A percentile compares a stretch with the other conserved stretches of the same genome.
Evolutionary conservation across 2,797 vertebrate genomes (phyloP).

Genomic region (Poecilia picta): DNA sequence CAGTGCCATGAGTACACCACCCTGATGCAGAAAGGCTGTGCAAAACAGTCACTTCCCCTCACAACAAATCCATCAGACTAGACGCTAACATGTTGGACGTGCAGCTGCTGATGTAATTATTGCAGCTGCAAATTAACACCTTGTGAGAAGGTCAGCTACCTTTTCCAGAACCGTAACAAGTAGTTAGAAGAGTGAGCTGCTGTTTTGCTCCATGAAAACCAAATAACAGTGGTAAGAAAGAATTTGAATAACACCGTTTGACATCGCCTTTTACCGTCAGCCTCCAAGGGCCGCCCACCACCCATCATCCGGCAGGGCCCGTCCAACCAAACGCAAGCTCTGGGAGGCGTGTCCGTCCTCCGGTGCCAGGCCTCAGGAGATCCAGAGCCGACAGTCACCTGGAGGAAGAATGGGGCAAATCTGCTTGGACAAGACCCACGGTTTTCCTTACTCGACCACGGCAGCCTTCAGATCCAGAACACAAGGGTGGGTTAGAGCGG

Average conservation of each 20-base stretch:
- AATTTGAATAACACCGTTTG: slow-evolving; percentile 23
- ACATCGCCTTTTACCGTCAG: slow-evolving; percentile 70
- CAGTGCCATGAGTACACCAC: slow-evolving; percentile 68
- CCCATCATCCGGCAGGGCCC: slow-evolving; percentile 96
- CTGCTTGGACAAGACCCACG: slow-evolving; percentile 90
- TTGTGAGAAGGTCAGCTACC: slow-evolving; percentile 62
- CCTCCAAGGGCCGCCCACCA: slow-evolving; percentile 92
- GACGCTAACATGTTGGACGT: slow-evolving; percentile 48
- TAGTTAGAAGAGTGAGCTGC: slow-evolving; percentile 18
- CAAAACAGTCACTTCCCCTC: slow-evolving; percentile 71
- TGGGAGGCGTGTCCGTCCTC: slow-evolving; percentile 87
- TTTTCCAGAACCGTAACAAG: slow-evolving; percentile 37
- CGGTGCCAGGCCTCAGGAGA: slow-evolving; percentile 92
- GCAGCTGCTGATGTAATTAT: slow-evolving; percentile 63
- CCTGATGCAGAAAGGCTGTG: slow-evolving; percentile 53
- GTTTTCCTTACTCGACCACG: slow-evolving; percentile 89
- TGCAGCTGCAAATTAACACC: slow-evolving; percentile 70
- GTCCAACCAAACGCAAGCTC: slow-evolving; percentile 88
- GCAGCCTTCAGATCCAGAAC: slow-evolving; percentile 90
- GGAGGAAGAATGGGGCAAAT: slow-evolving; percentile 92
- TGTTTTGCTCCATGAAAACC: slow-evolving; percentile 32
- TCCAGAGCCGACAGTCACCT: slow-evolving; percentile 90
- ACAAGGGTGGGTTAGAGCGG: slow-evolving; percentile 80
- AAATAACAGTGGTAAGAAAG: slow-evolving; percentile 31
- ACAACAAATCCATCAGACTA: slow-evolving; percentile 66